Evolutionary conservation across 1,140 invertebrate species (phyloP), one percentile per base, ranked within the genome.

Genomic region (Asobara japonica): DNA sequence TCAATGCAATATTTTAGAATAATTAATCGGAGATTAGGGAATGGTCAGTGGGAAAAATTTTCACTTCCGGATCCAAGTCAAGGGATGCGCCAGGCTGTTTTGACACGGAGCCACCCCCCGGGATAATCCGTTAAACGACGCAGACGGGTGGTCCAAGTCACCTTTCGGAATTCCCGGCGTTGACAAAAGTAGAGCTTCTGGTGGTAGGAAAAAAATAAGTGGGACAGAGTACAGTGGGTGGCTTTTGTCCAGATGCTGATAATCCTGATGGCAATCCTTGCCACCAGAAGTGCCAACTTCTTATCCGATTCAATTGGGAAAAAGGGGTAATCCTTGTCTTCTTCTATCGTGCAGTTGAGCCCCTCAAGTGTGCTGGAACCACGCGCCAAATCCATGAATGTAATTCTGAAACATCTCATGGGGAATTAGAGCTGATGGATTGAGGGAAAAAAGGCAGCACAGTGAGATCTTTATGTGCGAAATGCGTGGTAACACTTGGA

Each of bases 101-200:
- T 87, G 83, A 87, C 85, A 84, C 78, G 78, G 83, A 76, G 79
- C 79, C 79, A 85, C 80, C 82, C 83, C 76, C 60, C 72, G 76
- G 77, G 83, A 81, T 85, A 83, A 86, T 83, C 84, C 81, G 77
- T 85, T 85, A 83, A 87, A 86, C 79, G 81, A 78, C 51, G 74
- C 66, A 79, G 20, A 74, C 80, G 81, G 81, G 82, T 82, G 84
- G 84, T 77, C 76, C 61, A 72, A 78, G 78, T 78, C 77, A 79
- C 65, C 72, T 75, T 66, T 16, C 6, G 61, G 41, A 31, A n/a
- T 65, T 33, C 48, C 10, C 29, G n/a, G n/a, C 38, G 27, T 25
- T 38, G 22, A 45, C 20, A 71, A 65, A 65, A 71, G 31, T 38
- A 64, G 62, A 65, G 56, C 64, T 71, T 45, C 25, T n/a, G n/a